These are phyloP conservation scores for Parazoanthus darwini DNA, from an alignment of 92 coral and sea anemone genomes.

Conservation along the genomic window DNA sequence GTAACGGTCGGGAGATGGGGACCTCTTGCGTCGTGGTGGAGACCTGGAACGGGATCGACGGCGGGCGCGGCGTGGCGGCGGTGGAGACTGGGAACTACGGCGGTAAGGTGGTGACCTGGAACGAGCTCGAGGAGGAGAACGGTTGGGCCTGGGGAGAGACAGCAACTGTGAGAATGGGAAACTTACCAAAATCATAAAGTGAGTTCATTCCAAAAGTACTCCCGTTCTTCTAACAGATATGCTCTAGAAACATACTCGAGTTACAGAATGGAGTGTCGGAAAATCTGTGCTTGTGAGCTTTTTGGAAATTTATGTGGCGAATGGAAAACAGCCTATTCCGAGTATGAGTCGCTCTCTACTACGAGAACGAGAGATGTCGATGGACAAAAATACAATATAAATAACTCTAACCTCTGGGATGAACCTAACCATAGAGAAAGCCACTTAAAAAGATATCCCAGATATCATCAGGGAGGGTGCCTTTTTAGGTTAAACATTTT, in stretches of 20 bases:
- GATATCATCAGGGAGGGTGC: too few relatives aligned
- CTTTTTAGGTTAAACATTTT: too few relatives aligned
- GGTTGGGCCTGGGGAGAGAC: slow-evolving; percentile 12
- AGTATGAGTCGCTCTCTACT: neutral
- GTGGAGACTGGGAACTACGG: slow-evolving; percentile 91
- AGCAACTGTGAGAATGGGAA: neutral
- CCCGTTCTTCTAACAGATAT: neutral
- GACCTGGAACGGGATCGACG: slow-evolving; percentile 68
- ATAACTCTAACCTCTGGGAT: too few relatives aligned
- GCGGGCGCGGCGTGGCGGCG: slow-evolving; percentile 67
- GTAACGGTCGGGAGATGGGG: slow-evolving; percentile 72
- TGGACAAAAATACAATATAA: too few relatives aligned
- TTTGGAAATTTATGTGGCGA: too few relatives aligned
- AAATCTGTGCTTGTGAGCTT: too few relatives aligned
- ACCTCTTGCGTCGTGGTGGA: slow-evolving; percentile 80
- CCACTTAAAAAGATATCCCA: too few relatives aligned
- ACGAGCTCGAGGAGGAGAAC: slow-evolving; percentile 59
- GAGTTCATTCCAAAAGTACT: neutral
- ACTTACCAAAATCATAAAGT: neutral
- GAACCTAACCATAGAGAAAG: too few relatives aligned
- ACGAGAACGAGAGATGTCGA: too few relatives aligned
- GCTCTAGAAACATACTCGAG: too few relatives aligned
- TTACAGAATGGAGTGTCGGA: too few relatives aligned
- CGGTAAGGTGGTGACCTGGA: slow-evolving; percentile 82
- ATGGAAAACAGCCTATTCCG: neutral